Evolutionary conservation across 2,888 invertebrate genomes (phyloP), one percentile per base, ranked within the genome.

Genomic region (Cremastinae sp.): DNA sequence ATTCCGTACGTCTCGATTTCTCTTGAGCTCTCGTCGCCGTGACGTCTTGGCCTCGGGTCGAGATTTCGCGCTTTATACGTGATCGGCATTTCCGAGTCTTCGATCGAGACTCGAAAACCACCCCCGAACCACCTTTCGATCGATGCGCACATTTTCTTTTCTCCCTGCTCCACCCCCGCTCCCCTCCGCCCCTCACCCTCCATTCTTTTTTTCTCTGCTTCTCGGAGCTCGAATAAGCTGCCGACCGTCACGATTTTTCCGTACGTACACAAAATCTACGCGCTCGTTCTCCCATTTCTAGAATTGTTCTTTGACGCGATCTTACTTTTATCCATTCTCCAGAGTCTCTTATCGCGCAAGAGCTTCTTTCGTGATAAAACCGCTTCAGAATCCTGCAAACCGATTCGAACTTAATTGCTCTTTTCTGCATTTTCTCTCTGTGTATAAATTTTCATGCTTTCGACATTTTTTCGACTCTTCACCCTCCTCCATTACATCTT

Each of bases 11-110:
- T 56, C 45, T 51, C 43, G 14, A 43, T 62, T 53, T 62, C 64
- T 49, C 64, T n/a, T n/a, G 12, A 8, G 12, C 58, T 20, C 34
- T 36, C 45, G 53, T 43, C 53, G 61, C 66, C 66, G 2, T 28
- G 28, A 5, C 71, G 71, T 61, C 56, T 53, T 34, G 18, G 16
- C 43, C 59, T 68, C 41, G 70, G 76, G 80, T 81, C 77, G 85
- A 86, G 85, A 86, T 86, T 86, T 84, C 80, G 80, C 78, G 69
- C 54, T 71, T 71, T 84, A n/a, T n/a, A 86, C 85, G 85, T 86
- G 85, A 84, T 82, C 81, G 43, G 84, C 74, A 66, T 86, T 75
- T 73, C 62, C 80, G 54, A 5, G 18, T 8, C 58, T 74, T 22
- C 54, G 36, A 75, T 69, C 74, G 78, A 43, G 47, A 22, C 54